These are phyloP conservation scores for Drosophila jambulina DNA, from an alignment of 1,140 invertebrate genomes.

Conservation along the genomic window DNA sequence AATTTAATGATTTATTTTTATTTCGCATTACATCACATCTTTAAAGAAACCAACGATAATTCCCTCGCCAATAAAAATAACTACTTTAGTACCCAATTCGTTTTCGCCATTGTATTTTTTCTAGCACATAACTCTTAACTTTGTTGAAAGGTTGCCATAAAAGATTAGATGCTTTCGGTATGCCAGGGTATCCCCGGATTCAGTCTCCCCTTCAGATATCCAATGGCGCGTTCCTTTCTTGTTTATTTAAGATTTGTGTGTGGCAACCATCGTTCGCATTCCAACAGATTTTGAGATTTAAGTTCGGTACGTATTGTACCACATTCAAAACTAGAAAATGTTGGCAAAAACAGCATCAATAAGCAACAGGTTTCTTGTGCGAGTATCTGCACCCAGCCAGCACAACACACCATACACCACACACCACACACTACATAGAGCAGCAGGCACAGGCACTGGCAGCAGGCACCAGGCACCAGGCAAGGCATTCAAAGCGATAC, in stretches of 20 bases:
- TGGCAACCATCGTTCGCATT: constrained; percentile 64
- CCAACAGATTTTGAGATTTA: constrained; percentile 60
- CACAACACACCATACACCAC: constrained; percentile 12
- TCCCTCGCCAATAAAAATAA: not conserved
- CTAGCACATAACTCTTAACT: not conserved
- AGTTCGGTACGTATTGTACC: constrained; percentile 64
- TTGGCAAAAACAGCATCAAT: constrained; percentile 66
- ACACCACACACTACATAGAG: constrained; percentile 16
- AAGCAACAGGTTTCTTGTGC: constrained; percentile 59
- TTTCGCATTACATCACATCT: not conserved
- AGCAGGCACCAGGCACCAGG: not conserved
- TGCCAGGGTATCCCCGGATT: constrained; percentile 19
- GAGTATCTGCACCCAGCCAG: constrained; percentile 53
- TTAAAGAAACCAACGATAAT: not conserved
- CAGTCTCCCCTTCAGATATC: constrained; percentile 7
- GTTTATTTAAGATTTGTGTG: constrained; percentile 47
- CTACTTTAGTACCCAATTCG: not conserved
- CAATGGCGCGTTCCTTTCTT: constrained; percentile 35
- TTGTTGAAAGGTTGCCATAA: not conserved
- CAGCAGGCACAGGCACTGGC: constrained; percentile 16
- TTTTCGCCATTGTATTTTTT: not conserved
- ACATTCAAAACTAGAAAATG: constrained; percentile 63
- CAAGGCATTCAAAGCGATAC: constrained; percentile 42
- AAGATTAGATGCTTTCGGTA: not conserved
- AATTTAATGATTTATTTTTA: not conserved